Evolutionary conservation across 2,888 invertebrate genomes (phyloP), one percentile per base, ranked within the genome.

Genomic region (Morpho deidamia): DNA sequence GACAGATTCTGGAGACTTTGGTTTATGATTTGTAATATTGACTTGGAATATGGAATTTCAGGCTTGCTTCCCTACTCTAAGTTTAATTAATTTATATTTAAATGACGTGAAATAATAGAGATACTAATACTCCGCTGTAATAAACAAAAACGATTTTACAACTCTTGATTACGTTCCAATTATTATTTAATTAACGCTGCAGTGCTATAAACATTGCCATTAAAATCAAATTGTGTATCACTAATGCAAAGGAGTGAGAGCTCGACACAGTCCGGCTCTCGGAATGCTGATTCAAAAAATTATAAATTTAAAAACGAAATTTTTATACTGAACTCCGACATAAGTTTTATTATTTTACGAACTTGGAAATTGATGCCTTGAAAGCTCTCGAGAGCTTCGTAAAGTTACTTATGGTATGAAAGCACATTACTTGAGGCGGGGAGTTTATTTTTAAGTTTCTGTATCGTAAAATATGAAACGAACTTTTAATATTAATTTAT

Each of bases 101-200:
- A n/a, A n/a, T n/a, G n/a, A n/a, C n/a, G n/a, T n/a, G 11, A 23
- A 23, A 1, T 23, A 23, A 23, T 23, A 23, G n/a, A n/a, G n/a
- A 23, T 23, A 1, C 23, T 23, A 23, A 23, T 23, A 23, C 23
- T 23, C 23, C 8, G 23, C 38, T 7, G 46, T 46, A 14, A 46
- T 46, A 38, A 46, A 38, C 38, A 46, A 46, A 46, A 46, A 46
- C 46, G 23, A 23, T 38, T 23, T 46, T 23, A 37, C 23, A 1
- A 35, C 35, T 14, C 14, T 45, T 35, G 12, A 14, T 14, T 33
- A 33, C 34, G 44, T 44, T 10, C 44, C 44, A 46, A 46, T 46
- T 46, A 46, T 38, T 38, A 23, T 46, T 8, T 38, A 46, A 46
- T 46, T 38, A 46, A 14, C 45, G 8, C 45, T 46, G 14, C 45